Conservation (phyloP, 2,113 vertebrate genomes). For the Mus spicilegus region DNA sequence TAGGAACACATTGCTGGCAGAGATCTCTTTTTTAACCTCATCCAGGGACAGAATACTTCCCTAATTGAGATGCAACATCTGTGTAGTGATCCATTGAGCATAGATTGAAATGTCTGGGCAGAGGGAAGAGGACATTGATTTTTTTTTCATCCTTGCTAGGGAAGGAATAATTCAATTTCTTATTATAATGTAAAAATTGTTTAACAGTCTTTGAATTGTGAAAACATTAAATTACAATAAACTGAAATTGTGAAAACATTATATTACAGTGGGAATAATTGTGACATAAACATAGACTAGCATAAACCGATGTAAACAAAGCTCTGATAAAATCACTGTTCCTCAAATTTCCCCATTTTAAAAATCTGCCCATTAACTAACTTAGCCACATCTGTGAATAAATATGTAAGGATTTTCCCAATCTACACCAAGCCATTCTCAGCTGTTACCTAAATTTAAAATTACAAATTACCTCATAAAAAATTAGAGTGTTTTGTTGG, state of each 20-base stretch:
- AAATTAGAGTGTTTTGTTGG: background rate
- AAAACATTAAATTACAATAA: background rate
- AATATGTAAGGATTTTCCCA: background rate
- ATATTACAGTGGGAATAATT: background rate
- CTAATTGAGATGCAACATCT: background rate
- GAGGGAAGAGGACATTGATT: background rate
- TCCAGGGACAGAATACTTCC: background rate
- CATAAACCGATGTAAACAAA: background rate
- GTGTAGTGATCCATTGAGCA: background rate
- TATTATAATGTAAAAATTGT: background rate
- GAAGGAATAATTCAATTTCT: background rate
- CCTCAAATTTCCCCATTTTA: background rate
- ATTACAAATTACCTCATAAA: constrained; percentile 31
- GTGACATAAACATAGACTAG: background rate
- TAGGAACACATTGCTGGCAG: background rate
- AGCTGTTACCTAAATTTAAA: background rate
- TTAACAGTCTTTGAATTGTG: background rate
- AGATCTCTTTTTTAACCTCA: background rate
- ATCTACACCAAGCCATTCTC: background rate
- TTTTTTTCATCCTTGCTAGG: background rate
- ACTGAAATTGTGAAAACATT: constrained; percentile 9
- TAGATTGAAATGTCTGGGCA: background rate
- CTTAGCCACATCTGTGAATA: background rate
- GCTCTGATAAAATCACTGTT: background rate
- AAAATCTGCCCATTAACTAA: background rate